Percentiles rank a stretch among this genome's conserved stretches.
Evolutionary conservation across 2,888 invertebrate species (phyloP).

Genomic region (Diloba caeruleocephala): DNA sequence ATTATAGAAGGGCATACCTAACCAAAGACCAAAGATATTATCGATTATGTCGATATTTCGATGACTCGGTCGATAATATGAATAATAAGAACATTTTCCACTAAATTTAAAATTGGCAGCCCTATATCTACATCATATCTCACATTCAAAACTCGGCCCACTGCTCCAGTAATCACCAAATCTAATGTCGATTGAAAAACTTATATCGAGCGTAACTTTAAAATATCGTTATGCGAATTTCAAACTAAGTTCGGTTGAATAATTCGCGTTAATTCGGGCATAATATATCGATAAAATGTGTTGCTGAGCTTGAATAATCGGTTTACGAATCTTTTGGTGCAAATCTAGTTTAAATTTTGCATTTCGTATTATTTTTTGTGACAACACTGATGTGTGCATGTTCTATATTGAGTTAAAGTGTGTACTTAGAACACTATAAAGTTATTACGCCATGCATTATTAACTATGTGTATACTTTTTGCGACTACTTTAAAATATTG

Average conservation of each 20-base stretch:
- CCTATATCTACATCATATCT: constrained; percentile 26
- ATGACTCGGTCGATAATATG: no score
- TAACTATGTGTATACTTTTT: no score
- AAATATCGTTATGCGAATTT: constrained; percentile 47
- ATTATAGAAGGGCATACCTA: no score
- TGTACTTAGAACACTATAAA: no score
- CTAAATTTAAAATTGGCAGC: constrained; percentile 13
- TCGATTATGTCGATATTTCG: no score
- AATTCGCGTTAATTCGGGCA: constrained; percentile 46
- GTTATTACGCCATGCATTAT: no score
- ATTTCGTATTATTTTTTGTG: no score
- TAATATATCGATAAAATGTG: constrained; percentile 35
- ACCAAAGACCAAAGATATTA: no score
- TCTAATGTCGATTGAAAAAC: constrained; percentile 61
- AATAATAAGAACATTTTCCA: not conserved
- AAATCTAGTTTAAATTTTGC: constrained; percentile 5
- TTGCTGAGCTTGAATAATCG: constrained; percentile 36
- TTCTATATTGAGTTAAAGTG: no score
- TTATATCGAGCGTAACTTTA: constrained; percentile 53
- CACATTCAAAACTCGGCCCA: constrained; percentile 29
- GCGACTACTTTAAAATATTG: no score
- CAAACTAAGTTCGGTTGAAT: constrained; percentile 43
- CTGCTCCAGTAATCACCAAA: constrained; percentile 57
- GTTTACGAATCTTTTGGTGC: constrained; percentile 21
- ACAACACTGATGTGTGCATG: no score